Conservation (phyloP, 2,113 vertebrate species). For the Apeltes quadracus region DNA sequence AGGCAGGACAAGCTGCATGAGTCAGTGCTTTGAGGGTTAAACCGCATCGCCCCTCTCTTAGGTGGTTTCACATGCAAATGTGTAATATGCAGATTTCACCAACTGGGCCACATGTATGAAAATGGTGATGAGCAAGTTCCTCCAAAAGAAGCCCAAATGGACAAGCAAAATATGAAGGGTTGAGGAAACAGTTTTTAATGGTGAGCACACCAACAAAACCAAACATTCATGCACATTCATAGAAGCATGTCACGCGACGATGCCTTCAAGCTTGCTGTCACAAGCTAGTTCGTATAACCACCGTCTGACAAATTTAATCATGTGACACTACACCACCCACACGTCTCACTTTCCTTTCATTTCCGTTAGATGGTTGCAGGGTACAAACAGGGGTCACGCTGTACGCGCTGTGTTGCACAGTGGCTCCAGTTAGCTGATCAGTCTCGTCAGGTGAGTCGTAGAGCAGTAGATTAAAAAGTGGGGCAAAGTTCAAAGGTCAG, state of each 20-base stretch:
- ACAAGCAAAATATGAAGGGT: not conserved
- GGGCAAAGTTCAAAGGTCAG: slow-evolving; percentile 4
- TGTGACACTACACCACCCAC: slow-evolving; percentile 11
- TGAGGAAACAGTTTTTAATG: not conserved
- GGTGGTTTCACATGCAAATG: slow-evolving; percentile 58
- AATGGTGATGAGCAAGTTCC: not conserved
- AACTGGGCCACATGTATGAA: not conserved
- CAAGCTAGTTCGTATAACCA: not conserved
- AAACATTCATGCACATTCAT: not conserved
- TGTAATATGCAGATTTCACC: not conserved
- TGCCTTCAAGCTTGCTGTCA: not conserved
- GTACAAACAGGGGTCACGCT: not conserved
- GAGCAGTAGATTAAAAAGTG: not conserved
- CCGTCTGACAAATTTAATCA: slow-evolving; percentile 23
- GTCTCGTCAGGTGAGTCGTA: slow-evolving; percentile 1
- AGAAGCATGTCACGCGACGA: not conserved
- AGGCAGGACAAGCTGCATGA: slow-evolving; percentile 42
- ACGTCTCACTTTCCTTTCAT: slow-evolving; percentile 10
- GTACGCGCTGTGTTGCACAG: not conserved
- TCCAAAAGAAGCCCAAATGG: not conserved
- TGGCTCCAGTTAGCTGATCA: not conserved
- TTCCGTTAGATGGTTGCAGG: slow-evolving; percentile 15
- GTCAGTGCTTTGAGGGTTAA: slow-evolving; percentile 60
- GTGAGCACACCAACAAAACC: not conserved
- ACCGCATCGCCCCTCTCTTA: slow-evolving; percentile 34